These are phyloP conservation scores for Lerema accius DNA, from an alignment of 1,140 invertebrate genomes.

Conservation along the genomic window DNA sequence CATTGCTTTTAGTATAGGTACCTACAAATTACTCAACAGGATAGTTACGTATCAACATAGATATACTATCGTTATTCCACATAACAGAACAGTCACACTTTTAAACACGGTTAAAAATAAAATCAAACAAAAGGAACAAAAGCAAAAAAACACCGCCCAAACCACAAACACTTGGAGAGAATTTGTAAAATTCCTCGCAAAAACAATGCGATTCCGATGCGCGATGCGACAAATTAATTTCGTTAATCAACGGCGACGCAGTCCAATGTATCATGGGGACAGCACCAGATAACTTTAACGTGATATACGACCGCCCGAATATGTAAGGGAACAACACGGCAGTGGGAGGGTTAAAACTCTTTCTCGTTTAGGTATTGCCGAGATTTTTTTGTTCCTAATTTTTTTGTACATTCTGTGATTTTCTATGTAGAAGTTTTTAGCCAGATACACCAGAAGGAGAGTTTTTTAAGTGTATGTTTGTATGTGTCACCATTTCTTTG, in stretches of 20 bases:
- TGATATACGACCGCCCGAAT: constrained; percentile 70
- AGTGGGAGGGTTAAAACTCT: constrained; percentile 52
- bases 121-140: constrained; percentile 19
- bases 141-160: constrained; percentile 7
- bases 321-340: constrained; percentile 54
- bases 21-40: too few species aligned
- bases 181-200: constrained; percentile 34
- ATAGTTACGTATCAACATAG: too few species aligned
- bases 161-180: constrained; percentile 24
- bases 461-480: too few species aligned
- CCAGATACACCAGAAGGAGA: too few species aligned
- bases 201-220: constrained; percentile 58
- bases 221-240: constrained; percentile 77
- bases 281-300: constrained; percentile 72
- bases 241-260: constrained; percentile 68
- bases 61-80: too few species aligned
- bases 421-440: too few species aligned
- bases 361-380: constrained; percentile 22
- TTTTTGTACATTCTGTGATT: background rate
- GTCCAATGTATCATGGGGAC: constrained; percentile 74
- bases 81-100: too few species aligned
- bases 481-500: too few species aligned
- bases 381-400: background rate
- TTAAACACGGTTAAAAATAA: constrained; percentile 19
- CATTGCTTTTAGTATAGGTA: too few species aligned